A percentile compares a stretch with the other conserved stretches of the same genome.
These are phyloP conservation scores for Rotaria sp. DNA, from an alignment of 2,888 invertebrate species.

Conservation along the genomic window DNA sequence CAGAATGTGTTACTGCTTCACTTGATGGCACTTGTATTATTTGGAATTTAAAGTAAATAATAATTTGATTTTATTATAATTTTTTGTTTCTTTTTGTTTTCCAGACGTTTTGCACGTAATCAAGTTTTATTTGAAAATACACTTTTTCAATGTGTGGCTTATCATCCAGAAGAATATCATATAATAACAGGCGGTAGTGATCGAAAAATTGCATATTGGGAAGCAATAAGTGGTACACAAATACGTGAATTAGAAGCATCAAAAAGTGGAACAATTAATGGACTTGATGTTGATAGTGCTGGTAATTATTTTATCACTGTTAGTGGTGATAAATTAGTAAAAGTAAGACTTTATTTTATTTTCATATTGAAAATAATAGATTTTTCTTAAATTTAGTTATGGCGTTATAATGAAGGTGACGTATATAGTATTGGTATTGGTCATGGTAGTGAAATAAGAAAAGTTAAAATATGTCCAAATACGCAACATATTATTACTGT, in stretches of 20 bases:
- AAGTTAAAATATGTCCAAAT: slow-evolving; percentile 71
- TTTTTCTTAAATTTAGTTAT: slow-evolving; percentile 55
- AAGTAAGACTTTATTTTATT: background rate
- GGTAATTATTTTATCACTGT: slow-evolving; percentile 74
- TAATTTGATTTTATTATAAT: background rate
- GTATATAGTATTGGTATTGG: slow-evolving; percentile 72
- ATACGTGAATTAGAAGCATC: slow-evolving; percentile 63
- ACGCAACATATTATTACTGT: slow-evolving; percentile 67
- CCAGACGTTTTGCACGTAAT: slow-evolving; percentile 65
- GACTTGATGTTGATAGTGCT: slow-evolving; percentile 67
- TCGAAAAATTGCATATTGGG: slow-evolving; percentile 76
- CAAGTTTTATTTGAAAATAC: slow-evolving; percentile 76
- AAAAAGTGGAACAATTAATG: slow-evolving; percentile 67
- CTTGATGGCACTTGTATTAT: slow-evolving; percentile 85
- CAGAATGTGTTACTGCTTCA: slow-evolving; percentile 77
- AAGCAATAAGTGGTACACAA: slow-evolving; percentile 72
- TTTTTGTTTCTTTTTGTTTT: background rate
- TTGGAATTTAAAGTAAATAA: slow-evolving; percentile 72
- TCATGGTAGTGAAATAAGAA: slow-evolving; percentile 74
- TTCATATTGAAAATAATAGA: background rate
- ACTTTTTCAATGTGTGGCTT: slow-evolving; percentile 57
- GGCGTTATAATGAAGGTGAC: slow-evolving; percentile 74
- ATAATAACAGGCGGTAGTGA: slow-evolving; percentile 78
- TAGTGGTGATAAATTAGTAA: slow-evolving; percentile 69
- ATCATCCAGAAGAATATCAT: slow-evolving; percentile 61